Evolutionary conservation across 2,888 invertebrate species (phyloP), one percentile per base, ranked within the genome.

Genomic region (Xiphydria camelus): DNA sequence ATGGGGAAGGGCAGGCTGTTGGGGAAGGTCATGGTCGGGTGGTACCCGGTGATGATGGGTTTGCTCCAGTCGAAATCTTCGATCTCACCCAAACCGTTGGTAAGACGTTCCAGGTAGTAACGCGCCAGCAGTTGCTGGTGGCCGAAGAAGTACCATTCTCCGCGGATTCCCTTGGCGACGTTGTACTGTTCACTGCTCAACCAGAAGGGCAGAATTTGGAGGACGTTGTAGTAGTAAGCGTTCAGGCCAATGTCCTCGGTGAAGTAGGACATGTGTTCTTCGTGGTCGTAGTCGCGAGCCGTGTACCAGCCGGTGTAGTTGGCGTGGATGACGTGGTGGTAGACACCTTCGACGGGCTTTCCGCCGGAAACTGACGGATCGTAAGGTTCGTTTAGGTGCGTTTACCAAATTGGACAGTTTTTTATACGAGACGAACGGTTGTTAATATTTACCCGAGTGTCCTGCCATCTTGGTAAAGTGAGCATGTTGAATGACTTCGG

Each of bases 231-330:
- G 76, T 87, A 86, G 65, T 80, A 82, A 17, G 82, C 62, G 70
- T 86, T 89, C 37, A 87, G 76, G 42, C 81, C 84, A 42, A 85
- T 76, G 69, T 91, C 90, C 63, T 89, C 86, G 10, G 84, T 85
- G 77, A 83, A 89, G 76, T 90, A 90, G 20, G 80, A 76, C 32
- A 90, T 56, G 7, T 79, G 73, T 43, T 81, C 78, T 49, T 86
- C 85, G 2, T 79, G 75, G 62, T 81, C 77, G 52, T 83, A 51
- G 19, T 80, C 73, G 12, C 54, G 55, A 19, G 31, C 31, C 55
- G 78, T 75, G 35, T 62, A 59, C 55, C 59, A 59, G 26, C 79
- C 77, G 5, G 83, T 83, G 56, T 82, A 81, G 69, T 88, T 87
- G 56, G 82, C 79, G 45, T 77, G 80, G 51, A 88, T 79, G 12